phyloP scores from a whole-genome alignment of 2,113 vertebrate genomes.

The Limanda limanda region DNA sequence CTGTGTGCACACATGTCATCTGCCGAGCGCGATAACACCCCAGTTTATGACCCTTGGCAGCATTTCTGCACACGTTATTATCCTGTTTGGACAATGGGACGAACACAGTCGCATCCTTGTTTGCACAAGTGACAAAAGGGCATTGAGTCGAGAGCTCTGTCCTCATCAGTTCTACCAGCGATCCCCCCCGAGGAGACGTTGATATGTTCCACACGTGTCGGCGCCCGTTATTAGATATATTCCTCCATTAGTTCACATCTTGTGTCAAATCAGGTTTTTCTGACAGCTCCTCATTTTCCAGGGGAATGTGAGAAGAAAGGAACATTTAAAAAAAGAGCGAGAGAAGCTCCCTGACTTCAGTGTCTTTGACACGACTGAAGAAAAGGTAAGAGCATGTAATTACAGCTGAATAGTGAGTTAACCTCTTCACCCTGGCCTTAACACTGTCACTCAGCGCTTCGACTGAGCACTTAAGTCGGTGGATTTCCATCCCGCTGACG shows the following conservation, averaged over 20 bases:
- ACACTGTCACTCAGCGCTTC: constrained; percentile 34
- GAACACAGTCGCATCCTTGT: constrained; percentile 47
- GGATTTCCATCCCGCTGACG: constrained; percentile 33
- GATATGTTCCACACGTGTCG: constrained; percentile 1
- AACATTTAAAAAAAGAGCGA: background rate
- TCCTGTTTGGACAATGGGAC: constrained; percentile 68
- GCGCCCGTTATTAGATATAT: constrained; percentile 2
- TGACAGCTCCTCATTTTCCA: background rate
- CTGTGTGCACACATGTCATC: constrained; percentile 49
- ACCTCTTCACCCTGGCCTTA: constrained; percentile 55
- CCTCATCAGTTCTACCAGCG: background rate
- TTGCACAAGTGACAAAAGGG: constrained; percentile 55
- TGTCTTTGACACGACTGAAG: constrained; percentile 13
- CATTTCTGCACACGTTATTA: constrained; percentile 52
- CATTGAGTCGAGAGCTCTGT: background rate
- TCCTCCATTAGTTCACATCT: background rate
- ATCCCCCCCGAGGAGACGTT: background rate
- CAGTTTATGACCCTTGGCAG: constrained; percentile 53
- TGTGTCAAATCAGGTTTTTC: constrained; percentile 7
- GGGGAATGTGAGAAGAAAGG: background rate
- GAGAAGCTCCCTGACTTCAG: background rate
- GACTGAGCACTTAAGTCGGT: constrained; percentile 35
- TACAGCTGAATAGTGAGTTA: constrained; percentile 65
- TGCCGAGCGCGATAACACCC: constrained; percentile 57
- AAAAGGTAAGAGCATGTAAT: constrained; percentile 60